Conservation (phyloP, 1,140 invertebrate species). For the Callitettix versicolor region DNA sequence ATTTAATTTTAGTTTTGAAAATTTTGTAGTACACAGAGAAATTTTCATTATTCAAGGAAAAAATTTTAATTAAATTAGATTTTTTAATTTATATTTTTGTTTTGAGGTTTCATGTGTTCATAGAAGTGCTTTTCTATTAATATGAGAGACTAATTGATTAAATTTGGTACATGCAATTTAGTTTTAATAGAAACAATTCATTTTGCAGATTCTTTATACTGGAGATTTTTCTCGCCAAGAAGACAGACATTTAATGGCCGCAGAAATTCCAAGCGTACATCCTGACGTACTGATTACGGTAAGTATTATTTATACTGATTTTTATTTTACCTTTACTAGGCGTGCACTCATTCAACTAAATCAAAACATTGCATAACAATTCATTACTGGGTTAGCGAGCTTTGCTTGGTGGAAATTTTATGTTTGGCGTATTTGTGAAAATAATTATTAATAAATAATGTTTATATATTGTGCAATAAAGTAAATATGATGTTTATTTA, state of each 20-base stretch:
- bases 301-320: slow-evolving; percentile 25
- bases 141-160: too few relatives aligned
- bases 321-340: slow-evolving; percentile 14
- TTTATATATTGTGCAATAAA: not conserved
- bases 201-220: slow-evolving; percentile 78
- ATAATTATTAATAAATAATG: not conserved
- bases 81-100: too few relatives aligned
- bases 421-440: too few relatives aligned
- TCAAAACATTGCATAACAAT: not conserved
- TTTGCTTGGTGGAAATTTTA: not conserved
- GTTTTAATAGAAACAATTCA: too few relatives aligned
- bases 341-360: not conserved
- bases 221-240: slow-evolving; percentile 98
- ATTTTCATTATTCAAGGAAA: too few relatives aligned
- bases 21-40: too few relatives aligned
- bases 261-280: slow-evolving; percentile 90
- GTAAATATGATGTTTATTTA: not conserved
- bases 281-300: slow-evolving; percentile 95
- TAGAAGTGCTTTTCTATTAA: too few relatives aligned
- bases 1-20: too few relatives aligned
- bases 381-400: too few relatives aligned
- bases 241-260: slow-evolving; percentile 97
- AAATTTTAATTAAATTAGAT: too few relatives aligned
- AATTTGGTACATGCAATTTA: too few relatives aligned
- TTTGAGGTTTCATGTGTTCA: too few relatives aligned